These are phyloP conservation scores for Tipula confusa DNA, from an alignment of 2,888 invertebrate species.

Conservation along the genomic window DNA sequence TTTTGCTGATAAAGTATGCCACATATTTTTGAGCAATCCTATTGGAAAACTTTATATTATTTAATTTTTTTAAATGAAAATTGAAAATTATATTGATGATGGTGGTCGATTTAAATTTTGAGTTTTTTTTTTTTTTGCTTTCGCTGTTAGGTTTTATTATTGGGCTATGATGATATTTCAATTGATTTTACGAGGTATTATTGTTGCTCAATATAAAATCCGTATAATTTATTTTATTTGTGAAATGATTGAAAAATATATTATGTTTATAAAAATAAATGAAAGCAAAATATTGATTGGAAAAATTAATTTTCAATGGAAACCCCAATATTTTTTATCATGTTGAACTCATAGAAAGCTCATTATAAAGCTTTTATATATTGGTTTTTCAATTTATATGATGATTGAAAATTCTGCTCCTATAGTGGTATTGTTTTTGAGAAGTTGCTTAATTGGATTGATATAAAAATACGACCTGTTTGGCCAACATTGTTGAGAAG, in stretches of 20 bases:
- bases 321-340: not conserved
- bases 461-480: too few relatives aligned
- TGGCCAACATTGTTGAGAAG: too few relatives aligned
- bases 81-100: conserved; percentile 3
- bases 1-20: too few relatives aligned
- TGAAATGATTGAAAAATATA: not conserved
- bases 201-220: not conserved
- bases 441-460: too few relatives aligned
- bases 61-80: not conserved
- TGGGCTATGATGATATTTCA: not conserved
- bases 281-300: not conserved
- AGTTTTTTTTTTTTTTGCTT: too few relatives aligned
- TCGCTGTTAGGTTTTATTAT: not conserved
- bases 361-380: not conserved
- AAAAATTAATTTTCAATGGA: not conserved
- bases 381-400: not conserved
- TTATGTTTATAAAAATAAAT: not conserved
- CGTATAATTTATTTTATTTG: not conserved
- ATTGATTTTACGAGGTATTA: not conserved
- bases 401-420: not conserved
- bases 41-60: not conserved
- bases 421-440: too few relatives aligned
- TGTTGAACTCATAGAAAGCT: not conserved
- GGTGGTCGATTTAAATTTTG: not conserved
- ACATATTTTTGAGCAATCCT: too few relatives aligned